Conservation (phyloP, 2,888 invertebrate genomes). For the Drosophila peninsularis region DNA sequence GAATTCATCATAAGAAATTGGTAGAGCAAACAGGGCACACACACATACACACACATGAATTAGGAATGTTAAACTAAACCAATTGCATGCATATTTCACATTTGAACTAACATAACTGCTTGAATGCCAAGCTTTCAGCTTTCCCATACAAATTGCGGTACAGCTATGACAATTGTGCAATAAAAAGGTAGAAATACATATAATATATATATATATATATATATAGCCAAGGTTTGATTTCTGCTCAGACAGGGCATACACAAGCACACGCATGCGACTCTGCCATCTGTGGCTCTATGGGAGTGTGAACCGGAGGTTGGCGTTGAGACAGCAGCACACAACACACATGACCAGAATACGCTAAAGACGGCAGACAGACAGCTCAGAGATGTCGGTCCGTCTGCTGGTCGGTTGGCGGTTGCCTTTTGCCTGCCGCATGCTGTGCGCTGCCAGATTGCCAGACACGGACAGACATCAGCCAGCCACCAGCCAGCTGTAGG, state of each 20-base stretch:
- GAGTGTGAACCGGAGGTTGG: constrained; percentile 39
- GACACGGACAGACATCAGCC: constrained; percentile 14
- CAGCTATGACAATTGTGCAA: constrained; percentile 51
- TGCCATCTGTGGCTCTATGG: constrained; percentile 11
- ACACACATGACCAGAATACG: constrained; percentile 55
- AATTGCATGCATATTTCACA: constrained; percentile 49
- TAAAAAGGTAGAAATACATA: constrained; percentile 5
- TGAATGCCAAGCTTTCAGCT: constrained; percentile 13
- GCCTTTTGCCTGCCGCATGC: constrained; percentile 29
- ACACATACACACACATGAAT: constrained; percentile 26
- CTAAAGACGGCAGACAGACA: constrained; percentile 26
- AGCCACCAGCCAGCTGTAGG: constrained; percentile 35
- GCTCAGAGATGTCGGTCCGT: constrained; percentile 23
- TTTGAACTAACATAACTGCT: constrained; percentile 22
- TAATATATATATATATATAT: neutral
- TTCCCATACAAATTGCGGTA: constrained; percentile 27
- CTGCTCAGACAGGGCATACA: neutral
- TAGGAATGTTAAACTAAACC: constrained; percentile 44
- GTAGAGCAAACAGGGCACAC: neutral
- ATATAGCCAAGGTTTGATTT: constrained; percentile 17
- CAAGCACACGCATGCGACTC: neutral
- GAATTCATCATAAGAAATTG: constrained; percentile 23
- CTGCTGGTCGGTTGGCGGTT: constrained; percentile 10
- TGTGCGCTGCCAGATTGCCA: constrained; percentile 35
- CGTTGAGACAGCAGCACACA: constrained; percentile 19